Conservation (phyloP, 64 coral and sea anemone species). For the Montipora foliosa region DNA sequence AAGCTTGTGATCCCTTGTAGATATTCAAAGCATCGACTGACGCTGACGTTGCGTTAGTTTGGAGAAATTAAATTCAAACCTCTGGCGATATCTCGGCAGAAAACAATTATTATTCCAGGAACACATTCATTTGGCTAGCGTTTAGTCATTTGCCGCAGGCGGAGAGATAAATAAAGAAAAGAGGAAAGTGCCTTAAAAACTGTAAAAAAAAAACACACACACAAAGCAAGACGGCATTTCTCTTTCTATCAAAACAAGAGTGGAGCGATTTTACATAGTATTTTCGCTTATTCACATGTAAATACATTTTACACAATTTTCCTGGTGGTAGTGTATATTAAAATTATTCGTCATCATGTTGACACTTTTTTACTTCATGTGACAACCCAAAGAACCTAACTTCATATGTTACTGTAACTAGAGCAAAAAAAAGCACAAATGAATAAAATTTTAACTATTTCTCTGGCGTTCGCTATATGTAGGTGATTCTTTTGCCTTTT, state of each 20-base stretch:
- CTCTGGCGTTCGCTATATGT: too few species aligned
- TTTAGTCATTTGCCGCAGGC: too few species aligned
- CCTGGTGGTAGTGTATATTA: too few species aligned
- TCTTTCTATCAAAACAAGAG: background rate
- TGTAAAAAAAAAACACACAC: background rate
- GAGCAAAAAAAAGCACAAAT: too few species aligned
- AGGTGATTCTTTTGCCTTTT: too few species aligned
- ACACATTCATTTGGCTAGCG: too few species aligned
- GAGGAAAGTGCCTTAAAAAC: background rate
- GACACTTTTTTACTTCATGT: background rate
- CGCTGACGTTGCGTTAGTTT: background rate
- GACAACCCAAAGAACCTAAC: too few species aligned
- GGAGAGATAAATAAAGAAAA: background rate
- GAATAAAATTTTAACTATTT: too few species aligned
- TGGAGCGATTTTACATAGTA: background rate
- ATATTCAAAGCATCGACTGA: background rate
- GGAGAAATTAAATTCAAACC: background rate
- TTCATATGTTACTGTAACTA: too few species aligned
- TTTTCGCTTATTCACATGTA: background rate
- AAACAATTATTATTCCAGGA: background rate
- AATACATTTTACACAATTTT: background rate
- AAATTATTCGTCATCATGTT: background rate
- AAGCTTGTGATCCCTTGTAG: conserved; percentile 17
- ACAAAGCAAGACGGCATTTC: background rate
- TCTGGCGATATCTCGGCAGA: background rate